phyloP scores from a whole-genome alignment of 2,113 vertebrate genomes.

The Clarias batrachus region DNA sequence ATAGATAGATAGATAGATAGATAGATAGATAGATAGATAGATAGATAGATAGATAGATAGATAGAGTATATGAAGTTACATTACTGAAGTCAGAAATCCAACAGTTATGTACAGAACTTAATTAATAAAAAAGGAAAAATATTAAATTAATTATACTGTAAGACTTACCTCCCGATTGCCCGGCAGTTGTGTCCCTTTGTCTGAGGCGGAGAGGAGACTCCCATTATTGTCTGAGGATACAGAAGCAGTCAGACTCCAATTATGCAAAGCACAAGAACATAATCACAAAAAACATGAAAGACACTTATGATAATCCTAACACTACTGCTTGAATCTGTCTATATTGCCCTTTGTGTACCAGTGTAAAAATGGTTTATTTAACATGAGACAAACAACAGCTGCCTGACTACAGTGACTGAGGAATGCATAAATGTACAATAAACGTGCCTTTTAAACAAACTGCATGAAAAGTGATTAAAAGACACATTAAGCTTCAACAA shows the following conservation, averaged over 20 bases:
- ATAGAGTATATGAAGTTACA: neutral
- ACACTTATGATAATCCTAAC: neutral
- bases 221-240: constrained; percentile 67
- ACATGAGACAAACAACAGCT: neutral
- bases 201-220: constrained; percentile 54
- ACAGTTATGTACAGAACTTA: neutral
- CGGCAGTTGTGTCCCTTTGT: constrained; percentile 55
- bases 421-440: neutral
- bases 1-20: neutral
- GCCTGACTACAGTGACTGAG: neutral
- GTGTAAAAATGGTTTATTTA: neutral
- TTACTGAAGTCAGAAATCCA: neutral
- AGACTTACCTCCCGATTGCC: constrained; percentile 66
- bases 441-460: neutral
- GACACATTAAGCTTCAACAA: neutral
- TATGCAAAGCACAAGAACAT: neutral
- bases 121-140: no score
- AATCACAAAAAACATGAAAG: neutral
- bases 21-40: neutral
- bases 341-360: neutral
- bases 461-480: neutral
- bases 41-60: neutral
- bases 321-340: neutral
- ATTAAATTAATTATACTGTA: no score
- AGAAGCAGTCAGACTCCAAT: constrained; percentile 27